Conservation (phyloP, 2,888 invertebrate genomes). For the Anticlea derivata region DNA sequence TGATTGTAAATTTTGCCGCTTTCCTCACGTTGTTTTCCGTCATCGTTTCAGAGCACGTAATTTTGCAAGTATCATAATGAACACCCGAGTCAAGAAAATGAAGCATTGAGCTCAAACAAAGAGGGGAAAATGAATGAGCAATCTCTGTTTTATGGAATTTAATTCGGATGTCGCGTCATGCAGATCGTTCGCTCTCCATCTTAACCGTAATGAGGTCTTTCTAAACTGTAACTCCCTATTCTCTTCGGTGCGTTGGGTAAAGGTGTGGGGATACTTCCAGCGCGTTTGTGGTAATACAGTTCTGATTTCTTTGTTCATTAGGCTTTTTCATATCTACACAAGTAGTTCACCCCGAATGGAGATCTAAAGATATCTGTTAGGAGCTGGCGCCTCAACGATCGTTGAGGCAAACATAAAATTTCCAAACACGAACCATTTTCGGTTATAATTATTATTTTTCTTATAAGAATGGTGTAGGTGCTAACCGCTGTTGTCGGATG, state of each 20-base stretch:
- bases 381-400: too few species aligned
- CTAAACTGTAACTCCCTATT: slow-evolving; percentile 52
- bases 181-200: slow-evolving; percentile 47
- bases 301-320: slow-evolving; percentile 17
- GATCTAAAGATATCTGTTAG: too few species aligned
- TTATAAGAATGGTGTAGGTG: too few species aligned
- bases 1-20: too few species aligned
- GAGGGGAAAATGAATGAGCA: slow-evolving; percentile 37
- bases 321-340: too few species aligned
- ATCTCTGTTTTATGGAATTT: slow-evolving; percentile 48
- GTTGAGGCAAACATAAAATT: too few species aligned
- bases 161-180: slow-evolving; percentile 44
- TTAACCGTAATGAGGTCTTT: slow-evolving; percentile 49
- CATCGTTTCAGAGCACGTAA: slow-evolving; percentile 5
- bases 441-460: too few species aligned
- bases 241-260: slow-evolving; percentile 49
- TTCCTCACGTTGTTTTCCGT: background rate
- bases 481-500: too few species aligned
- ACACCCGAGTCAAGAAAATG: slow-evolving; percentile 22
- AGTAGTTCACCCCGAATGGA: too few species aligned
- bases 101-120: slow-evolving; percentile 29
- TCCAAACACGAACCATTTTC: too few species aligned
- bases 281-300: slow-evolving; percentile 14
- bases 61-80: slow-evolving; percentile 13
- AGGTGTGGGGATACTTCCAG: slow-evolving; percentile 27